phyloP scores from a whole-genome alignment of 1,140 invertebrate species.

The Capitella teleta region DNA sequence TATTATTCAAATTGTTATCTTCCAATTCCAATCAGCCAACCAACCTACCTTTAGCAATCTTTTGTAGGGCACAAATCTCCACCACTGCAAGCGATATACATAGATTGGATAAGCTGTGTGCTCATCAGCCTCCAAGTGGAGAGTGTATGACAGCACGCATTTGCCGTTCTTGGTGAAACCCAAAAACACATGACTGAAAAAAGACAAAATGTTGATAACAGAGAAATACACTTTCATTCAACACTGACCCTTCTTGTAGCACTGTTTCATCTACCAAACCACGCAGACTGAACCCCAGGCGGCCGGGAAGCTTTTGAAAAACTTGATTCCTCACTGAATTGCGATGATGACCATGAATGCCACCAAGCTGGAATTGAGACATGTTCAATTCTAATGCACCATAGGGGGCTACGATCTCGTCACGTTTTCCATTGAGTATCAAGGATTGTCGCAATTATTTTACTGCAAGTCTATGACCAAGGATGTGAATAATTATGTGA shows the following conservation, averaged over 20 bases:
- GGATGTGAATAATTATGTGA: too few relatives aligned
- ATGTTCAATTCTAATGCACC: too few relatives aligned
- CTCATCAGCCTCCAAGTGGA: slow-evolving; percentile 50
- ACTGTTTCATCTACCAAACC: slow-evolving; percentile 32
- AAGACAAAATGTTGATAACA: slow-evolving; percentile 13
- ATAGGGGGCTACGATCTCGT: too few relatives aligned
- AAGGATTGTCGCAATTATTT: too few relatives aligned
- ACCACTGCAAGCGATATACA: slow-evolving; percentile 57
- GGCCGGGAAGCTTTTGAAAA: slow-evolving; percentile 38
- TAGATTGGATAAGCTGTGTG: slow-evolving; percentile 33
- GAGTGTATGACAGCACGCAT: slow-evolving; percentile 77
- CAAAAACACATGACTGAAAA: slow-evolving; percentile 69
- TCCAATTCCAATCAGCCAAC: not conserved
- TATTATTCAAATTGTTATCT: not conserved
- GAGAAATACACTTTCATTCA: not conserved
- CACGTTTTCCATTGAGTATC: too few relatives aligned
- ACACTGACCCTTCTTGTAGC: slow-evolving; percentile 39
- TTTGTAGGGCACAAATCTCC: slow-evolving; percentile 54
- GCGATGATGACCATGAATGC: slow-evolving; percentile 13
- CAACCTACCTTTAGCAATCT: slow-evolving; percentile 48
- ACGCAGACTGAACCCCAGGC: slow-evolving; percentile 36
- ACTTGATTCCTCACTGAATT: slow-evolving; percentile 15
- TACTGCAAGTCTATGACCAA: too few relatives aligned
- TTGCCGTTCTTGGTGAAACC: slow-evolving; percentile 85
- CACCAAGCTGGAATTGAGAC: slow-evolving; percentile 18